Conservation (phyloP, 2,888 invertebrate genomes). For the Tryphoninae sp. region DNA sequence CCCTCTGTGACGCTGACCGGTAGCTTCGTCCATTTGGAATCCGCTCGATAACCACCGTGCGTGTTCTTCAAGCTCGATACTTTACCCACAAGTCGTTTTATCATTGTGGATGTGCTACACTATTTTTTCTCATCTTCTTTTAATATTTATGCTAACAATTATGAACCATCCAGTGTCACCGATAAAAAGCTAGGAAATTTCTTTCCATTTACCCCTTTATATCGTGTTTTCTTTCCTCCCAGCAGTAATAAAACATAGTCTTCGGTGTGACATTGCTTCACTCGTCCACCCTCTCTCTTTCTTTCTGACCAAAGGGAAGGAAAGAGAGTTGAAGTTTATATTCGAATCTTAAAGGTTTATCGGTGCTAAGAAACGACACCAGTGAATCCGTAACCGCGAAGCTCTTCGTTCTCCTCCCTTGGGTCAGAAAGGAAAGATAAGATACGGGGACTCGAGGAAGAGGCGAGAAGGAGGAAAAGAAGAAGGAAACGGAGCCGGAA, state of each 20-base stretch:
- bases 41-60: background rate
- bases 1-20: slow-evolving; percentile 1
- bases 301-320: too few relatives aligned
- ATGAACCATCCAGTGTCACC: background rate
- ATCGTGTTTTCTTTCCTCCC: background rate
- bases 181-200: background rate
- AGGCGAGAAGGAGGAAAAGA: background rate
- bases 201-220: background rate
- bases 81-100: background rate
- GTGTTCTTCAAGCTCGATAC: background rate
- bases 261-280: background rate
- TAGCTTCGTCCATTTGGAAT: background rate
- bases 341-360: slow-evolving; percentile 44
- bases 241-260: background rate
- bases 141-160: background rate
- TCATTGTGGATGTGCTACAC: background rate
- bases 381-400: slow-evolving; percentile 47
- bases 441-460: slow-evolving; percentile 14
- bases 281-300: background rate
- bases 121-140: background rate
- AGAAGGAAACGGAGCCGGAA: background rate
- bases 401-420: background rate
- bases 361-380: slow-evolving; percentile 27
- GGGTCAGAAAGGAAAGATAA: background rate
- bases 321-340: slow-evolving; percentile 4